A percentile compares a stretch with the other conserved stretches of the same genome.
These are phyloP conservation scores for Phocoena phocoena DNA, from an alignment of 2,113 vertebrate species.

Conservation along the genomic window DNA sequence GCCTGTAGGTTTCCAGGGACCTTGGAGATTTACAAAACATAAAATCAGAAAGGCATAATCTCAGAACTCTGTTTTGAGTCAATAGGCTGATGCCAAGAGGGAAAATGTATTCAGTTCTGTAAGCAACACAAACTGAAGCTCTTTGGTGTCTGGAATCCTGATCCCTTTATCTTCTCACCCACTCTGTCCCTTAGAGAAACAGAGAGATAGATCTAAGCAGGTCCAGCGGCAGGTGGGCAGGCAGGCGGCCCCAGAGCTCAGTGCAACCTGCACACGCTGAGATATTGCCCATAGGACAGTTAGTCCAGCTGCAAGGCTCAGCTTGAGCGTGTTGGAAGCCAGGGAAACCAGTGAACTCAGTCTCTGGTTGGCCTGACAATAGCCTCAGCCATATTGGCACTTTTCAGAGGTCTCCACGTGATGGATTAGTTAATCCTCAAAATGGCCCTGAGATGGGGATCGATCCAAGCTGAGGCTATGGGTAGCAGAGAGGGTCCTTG, in stretches of 20 bases:
- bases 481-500: background rate
- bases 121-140: conserved; percentile 62
- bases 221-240: background rate
- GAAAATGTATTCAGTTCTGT: conserved; percentile 39
- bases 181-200: conserved; percentile 39
- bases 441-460: background rate
- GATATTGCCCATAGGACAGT: background rate
- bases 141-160: conserved; percentile 9
- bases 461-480: background rate
- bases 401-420: background rate
- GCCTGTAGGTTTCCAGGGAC: background rate
- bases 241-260: background rate
- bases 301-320: background rate
- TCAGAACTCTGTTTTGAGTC: conserved; percentile 4
- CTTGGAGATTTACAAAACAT: conserved; percentile 38
- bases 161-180: conserved; percentile 34
- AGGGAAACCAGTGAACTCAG: background rate
- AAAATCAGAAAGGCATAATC: conserved; percentile 26
- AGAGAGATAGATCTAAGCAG: conserved; percentile 25
- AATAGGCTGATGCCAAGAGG: background rate
- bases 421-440: background rate
- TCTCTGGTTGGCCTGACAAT: background rate
- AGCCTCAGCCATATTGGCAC: background rate
- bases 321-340: background rate
- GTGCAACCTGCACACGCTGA: background rate